Conservation (phyloP, 2,888 invertebrate genomes). For the Philereme vetulata region DNA sequence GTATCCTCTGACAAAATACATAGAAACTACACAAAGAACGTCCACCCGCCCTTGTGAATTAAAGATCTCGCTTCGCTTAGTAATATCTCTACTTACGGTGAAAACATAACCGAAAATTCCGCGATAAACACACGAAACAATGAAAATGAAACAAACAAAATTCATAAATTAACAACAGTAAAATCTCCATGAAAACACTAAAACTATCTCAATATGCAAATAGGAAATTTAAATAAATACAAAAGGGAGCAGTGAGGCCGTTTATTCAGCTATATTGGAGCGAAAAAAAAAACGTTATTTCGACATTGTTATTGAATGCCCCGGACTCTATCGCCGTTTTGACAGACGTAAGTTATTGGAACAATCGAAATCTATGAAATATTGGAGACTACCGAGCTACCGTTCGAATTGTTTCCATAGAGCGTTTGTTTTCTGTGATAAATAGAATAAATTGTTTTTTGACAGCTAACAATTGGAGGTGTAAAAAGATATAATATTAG, state of each 20-base stretch:
- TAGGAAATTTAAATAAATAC: constrained; percentile 48
- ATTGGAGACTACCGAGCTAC: constrained; percentile 53
- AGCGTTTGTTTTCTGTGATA: constrained; percentile 40
- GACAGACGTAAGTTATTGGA: constrained; percentile 63
- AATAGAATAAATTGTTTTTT: constrained; percentile 34
- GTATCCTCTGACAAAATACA: no score
- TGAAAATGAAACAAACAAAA: constrained; percentile 29
- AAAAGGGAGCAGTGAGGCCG: constrained; percentile 39
- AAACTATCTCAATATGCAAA: constrained; percentile 49
- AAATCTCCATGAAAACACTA: constrained; percentile 38
- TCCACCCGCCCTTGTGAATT: no score
- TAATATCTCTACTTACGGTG: neutral
- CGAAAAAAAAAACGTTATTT: constrained; percentile 34
- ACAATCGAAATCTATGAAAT: constrained; percentile 59
- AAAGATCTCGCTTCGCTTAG: no score
- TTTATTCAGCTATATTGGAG: constrained; percentile 43
- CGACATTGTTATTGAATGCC: constrained; percentile 44
- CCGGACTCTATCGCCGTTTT: constrained; percentile 52
- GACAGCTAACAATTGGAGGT: constrained; percentile 23
- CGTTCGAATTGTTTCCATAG: constrained; percentile 42
- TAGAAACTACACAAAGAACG: no score
- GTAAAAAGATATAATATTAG: constrained; percentile 2
- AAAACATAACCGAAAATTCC: constrained; percentile 13
- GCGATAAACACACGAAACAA: constrained; percentile 7
- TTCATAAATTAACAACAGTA: constrained; percentile 31